phyloP scores from a whole-genome alignment of 2,888 invertebrate species.

The Petrolisthes manimaculis region DNA sequence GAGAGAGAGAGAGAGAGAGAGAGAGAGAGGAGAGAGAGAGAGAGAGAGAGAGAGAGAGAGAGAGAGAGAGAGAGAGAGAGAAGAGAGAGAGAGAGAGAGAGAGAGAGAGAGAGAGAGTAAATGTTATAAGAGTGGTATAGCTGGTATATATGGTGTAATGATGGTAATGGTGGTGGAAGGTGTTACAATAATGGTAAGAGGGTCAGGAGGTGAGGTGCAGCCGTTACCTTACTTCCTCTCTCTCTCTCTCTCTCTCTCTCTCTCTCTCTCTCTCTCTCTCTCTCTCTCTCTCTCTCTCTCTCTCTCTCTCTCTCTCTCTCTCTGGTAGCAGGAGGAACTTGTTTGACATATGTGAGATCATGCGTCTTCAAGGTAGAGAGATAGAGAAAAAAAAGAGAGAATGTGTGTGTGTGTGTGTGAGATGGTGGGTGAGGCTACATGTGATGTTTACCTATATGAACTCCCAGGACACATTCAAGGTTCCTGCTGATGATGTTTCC shows the following conservation, averaged over 20 bases:
- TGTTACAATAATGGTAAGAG: neutral
- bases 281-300: neutral
- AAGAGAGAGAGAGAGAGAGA: slow-evolving; percentile 2
- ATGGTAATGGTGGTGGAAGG: neutral
- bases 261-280: neutral
- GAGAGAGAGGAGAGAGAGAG: neutral
- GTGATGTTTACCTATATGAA: too few relatives aligned
- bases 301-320: neutral
- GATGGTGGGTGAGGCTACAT: too few relatives aligned
- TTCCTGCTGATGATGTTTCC: too few relatives aligned
- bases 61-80: slow-evolving; percentile 2
- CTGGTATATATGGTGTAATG: neutral
- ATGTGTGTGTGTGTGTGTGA: too few relatives aligned
- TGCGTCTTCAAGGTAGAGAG: too few relatives aligned
- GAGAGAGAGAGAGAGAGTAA: neutral
- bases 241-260: neutral
- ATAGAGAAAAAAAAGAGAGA: too few relatives aligned
- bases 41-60: neutral
- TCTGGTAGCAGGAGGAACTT: too few relatives aligned
- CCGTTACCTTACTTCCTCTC: neutral
- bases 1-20: slow-evolving; percentile 1
- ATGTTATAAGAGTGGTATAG: too few relatives aligned
- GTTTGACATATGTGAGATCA: too few relatives aligned
- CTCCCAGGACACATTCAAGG: too few relatives aligned
- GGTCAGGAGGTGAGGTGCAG: too few relatives aligned